A percentile compares a stretch with the other conserved stretches of the same genome.
These are phyloP conservation scores for Arrhamphus sclerolepis DNA, from an alignment of 2,797 vertebrate species.

Conservation along the genomic window DNA sequence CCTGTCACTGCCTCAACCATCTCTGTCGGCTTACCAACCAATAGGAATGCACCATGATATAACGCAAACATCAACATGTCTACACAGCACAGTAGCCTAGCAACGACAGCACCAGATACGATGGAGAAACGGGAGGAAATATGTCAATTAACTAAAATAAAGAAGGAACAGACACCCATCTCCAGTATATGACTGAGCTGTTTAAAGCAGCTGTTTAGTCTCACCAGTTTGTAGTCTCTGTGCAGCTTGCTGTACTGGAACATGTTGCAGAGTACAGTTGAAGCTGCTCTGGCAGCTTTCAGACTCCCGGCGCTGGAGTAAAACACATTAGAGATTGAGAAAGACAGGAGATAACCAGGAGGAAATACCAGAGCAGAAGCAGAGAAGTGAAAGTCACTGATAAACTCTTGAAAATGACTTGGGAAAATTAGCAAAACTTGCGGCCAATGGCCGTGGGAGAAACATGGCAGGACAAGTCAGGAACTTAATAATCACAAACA, in stretches of 20 bases:
- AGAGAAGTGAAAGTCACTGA: background rate
- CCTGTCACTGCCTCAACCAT: no score
- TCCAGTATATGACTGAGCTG: background rate
- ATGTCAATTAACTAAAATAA: no score
- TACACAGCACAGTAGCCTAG: no score
- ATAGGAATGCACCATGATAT: no score
- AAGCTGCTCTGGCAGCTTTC: conserved; percentile 89
- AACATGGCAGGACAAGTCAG: background rate
- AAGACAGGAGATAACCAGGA: background rate
- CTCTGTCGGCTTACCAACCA: no score
- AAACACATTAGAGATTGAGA: conserved; percentile 25
- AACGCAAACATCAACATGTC: no score
- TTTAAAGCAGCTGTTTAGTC: background rate
- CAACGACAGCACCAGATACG: no score
- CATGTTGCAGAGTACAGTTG: conserved; percentile 94
- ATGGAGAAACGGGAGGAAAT: no score
- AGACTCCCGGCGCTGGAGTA: conserved; percentile 83
- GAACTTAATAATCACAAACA: no score
- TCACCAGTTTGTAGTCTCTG: conserved; percentile 84
- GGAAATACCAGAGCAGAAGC: conserved; percentile 42
- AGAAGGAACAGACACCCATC: no score
- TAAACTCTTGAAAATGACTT: conserved; percentile 14
- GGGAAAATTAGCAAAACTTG: no score
- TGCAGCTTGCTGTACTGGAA: conserved; percentile 97
- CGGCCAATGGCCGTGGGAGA: background rate